Evolutionary conservation across 1,140 invertebrate genomes (phyloP), one percentile per base, ranked within the genome.

Genomic region (Orius insidiosus): DNA sequence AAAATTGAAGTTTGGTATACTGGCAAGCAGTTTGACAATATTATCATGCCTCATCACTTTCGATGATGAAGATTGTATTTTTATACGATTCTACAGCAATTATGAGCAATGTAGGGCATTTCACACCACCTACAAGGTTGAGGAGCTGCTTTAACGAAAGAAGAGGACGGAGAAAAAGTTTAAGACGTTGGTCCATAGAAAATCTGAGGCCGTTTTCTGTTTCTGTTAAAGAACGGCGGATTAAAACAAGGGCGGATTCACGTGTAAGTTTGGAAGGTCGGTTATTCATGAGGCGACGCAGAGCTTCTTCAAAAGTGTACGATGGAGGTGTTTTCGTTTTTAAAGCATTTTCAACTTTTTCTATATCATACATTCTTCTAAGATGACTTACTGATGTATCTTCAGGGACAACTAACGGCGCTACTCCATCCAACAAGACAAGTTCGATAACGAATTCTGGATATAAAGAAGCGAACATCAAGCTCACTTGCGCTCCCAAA

Each of bases 271-370:
- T 46, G 15, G 59, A 59, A 1, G 49, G 36, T 45, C 66, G 57
- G 33, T 47, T 56, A 45, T 52, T 54, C 31, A 62, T 58, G 6
- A 74, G 41, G 18, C 62, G 57, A 6, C 67, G 47, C 2, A 74
- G 31, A 3, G 67, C 61, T 56, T 73, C 64, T 11, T 72, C 63
- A 45, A 67, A 67, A 2, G 65, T 64, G 49, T 71, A 70, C 1
- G 50, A 49, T 3, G 50, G 59, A n/a, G 55, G 48, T 3, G 42
- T 54, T 50, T 59, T 55, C 47, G 58, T 54, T n/a, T 55, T 50
- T 13, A 46, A 8, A 14, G 40, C 30, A 6, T 43, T 46, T 14
- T 53, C 47, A 15, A 50, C 14, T 7, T 2, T 45, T 6, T 53
- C 31, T 9, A 51, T 38, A 11, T 66, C 57, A 43, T 61, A 55